These are phyloP conservation scores for Hystrix cristata DNA, from an alignment of 2,113 vertebrate species.

Conservation along the genomic window DNA sequence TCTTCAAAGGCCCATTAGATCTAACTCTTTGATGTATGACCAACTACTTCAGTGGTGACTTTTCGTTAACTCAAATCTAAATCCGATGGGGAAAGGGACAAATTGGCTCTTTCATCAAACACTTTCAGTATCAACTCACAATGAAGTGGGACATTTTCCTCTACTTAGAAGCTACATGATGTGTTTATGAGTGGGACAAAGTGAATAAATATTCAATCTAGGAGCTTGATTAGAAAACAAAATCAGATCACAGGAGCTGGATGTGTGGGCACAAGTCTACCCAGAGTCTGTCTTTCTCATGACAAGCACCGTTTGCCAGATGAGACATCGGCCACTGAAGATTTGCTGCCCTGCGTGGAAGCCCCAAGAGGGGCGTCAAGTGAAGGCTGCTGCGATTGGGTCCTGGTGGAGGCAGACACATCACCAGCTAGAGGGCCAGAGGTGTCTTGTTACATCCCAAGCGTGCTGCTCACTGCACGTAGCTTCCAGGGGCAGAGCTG, in stretches of 20 bases:
- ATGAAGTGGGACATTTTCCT: constrained; percentile 39
- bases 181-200: not conserved
- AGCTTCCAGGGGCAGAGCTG: fast-evolving
- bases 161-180: not conserved
- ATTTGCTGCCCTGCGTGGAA: fast-evolving
- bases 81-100: constrained; percentile 81
- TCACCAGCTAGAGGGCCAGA: fast-evolving
- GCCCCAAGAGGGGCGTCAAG: fast-evolving
- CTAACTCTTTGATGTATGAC: constrained; percentile 85
- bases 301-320: fast-evolving
- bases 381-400: too few relatives aligned
- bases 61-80: constrained; percentile 82
- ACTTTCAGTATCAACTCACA: constrained; percentile 75
- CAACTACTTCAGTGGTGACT: constrained; percentile 77
- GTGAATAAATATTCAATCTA: not conserved
- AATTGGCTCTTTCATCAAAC: constrained; percentile 82
- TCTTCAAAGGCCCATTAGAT: constrained; percentile 86
- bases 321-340: fast-evolving
- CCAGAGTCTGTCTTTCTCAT: not conserved
- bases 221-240: not conserved
- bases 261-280: not conserved
- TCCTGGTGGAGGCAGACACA: fast-evolving
- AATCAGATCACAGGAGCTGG: fast-evolving
- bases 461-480: fast-evolving
- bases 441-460: fast-evolving